Conservation (phyloP, 2,113 vertebrate genomes). For the Pagrus major region DNA sequence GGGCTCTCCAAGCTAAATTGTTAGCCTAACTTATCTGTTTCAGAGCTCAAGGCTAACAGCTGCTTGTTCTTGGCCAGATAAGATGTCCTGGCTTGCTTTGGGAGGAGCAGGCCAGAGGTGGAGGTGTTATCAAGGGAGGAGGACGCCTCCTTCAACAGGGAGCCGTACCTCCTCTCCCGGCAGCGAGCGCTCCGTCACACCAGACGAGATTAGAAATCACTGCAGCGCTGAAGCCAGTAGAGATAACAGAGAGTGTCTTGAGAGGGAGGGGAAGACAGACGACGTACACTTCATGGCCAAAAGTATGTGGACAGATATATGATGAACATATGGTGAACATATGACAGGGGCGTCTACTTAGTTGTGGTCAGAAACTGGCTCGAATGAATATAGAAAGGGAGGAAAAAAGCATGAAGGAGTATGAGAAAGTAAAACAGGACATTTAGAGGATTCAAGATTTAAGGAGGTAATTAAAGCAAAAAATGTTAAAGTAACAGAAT, state of each 20-base stretch:
- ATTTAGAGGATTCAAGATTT: background rate
- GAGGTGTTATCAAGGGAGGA: conserved; percentile 19
- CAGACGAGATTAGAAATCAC: conserved; percentile 33
- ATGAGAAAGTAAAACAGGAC: background rate
- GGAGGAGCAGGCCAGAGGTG: conserved; percentile 29
- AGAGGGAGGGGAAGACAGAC: background rate
- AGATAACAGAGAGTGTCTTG: conserved; percentile 28
- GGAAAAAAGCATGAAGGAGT: background rate
- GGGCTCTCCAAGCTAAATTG: conserved; percentile 3
- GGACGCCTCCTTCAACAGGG: conserved; percentile 22
- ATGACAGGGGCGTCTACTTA: background rate
- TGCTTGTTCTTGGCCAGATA: conserved; percentile 25
- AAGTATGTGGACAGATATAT: conserved; percentile 26
- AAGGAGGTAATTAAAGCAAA: background rate
- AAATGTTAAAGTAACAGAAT: no score
- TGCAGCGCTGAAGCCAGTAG: conserved; percentile 25
- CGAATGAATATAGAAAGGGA: background rate
- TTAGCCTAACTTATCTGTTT: conserved; percentile 39
- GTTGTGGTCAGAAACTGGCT: background rate
- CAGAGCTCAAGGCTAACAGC: conserved; percentile 18
- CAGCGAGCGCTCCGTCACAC: conserved; percentile 33
- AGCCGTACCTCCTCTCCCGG: conserved; percentile 15
- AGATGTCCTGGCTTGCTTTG: background rate
- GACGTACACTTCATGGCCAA: background rate
- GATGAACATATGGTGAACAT: no score